Percentiles rank a stretch among this genome's conserved stretches.
Evolutionary conservation across 2,888 invertebrate genomes (phyloP).

Genomic region (Dendrolimus pini): DNA sequence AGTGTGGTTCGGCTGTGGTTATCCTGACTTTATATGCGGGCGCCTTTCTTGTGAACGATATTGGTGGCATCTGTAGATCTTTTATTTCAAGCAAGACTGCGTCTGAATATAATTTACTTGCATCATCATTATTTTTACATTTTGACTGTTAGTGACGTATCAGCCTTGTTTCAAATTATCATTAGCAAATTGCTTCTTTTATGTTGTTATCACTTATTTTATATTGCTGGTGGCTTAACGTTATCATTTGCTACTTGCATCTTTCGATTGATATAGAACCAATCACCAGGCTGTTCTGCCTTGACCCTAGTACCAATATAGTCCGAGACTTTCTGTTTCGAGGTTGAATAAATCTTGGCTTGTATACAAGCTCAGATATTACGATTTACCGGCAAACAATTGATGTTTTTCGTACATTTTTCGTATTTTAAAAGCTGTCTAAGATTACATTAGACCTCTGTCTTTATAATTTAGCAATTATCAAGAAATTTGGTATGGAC

Average conservation of each 20-base stretch:
- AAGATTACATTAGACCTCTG: too few species aligned
- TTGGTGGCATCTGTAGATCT: conserved; percentile 36
- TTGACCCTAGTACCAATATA: conserved; percentile 54
- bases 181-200: conserved; percentile 13
- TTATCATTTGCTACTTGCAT: conserved; percentile 17
- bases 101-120: conserved; percentile 20
- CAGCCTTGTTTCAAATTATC: conserved; percentile 10
- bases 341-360: conserved; percentile 32
- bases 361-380: not conserved
- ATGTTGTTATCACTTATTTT: conserved; percentile 12
- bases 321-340: conserved; percentile 56
- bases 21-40: conserved; percentile 66
- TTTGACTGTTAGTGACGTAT: conserved; percentile 16
- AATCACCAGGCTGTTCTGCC: conserved; percentile 42
- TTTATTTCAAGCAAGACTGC: conserved; percentile 19
- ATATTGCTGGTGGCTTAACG: conserved; percentile 11
- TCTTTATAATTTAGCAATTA: too few species aligned
- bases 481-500: too few species aligned
- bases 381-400: too few species aligned
- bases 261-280: conserved; percentile 15
- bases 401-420: too few species aligned
- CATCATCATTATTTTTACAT: conserved; percentile 18
- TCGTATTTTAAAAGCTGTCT: too few species aligned
- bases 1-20: conserved; percentile 65
- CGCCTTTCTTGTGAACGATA: conserved; percentile 55